Percentiles rank a stretch among this genome's conserved stretches.
Evolutionary conservation across 2,113 vertebrate species (phyloP).

Genomic region (Paracanthobrama guichenoti): DNA sequence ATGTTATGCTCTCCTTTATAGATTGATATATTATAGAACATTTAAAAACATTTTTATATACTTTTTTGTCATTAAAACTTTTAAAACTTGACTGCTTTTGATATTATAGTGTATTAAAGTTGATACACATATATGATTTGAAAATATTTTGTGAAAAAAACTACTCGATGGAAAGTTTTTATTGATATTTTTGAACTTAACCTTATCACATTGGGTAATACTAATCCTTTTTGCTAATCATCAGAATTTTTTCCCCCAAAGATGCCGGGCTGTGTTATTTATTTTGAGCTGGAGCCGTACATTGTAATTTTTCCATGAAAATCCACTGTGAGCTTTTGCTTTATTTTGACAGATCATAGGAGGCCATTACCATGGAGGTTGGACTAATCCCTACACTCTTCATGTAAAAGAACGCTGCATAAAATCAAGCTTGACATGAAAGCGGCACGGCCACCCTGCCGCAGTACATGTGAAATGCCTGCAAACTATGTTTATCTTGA

Average conservation of each 20-base stretch:
- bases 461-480: not conserved
- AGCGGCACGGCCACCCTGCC: not conserved
- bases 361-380: not conserved
- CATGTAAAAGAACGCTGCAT: not conserved
- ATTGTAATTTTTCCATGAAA: not conserved
- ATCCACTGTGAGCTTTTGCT: not conserved
- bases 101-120: not conserved
- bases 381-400: not conserved
- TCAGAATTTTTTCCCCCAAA: not conserved
- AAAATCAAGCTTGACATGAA: conserved; percentile 18
- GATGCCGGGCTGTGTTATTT: no score
- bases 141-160: not conserved
- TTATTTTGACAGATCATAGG: not conserved
- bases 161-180: not conserved
- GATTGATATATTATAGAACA: no score
- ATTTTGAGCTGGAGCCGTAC: not conserved
- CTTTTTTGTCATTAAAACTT: not conserved
- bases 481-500: conserved; percentile 32
- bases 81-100: not conserved
- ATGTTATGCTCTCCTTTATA: no score
- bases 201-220: not conserved
- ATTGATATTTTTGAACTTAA: not conserved
- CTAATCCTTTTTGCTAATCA: not conserved
- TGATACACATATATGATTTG: not conserved
- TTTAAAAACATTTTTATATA: not conserved